Percentiles rank a stretch among this genome's conserved stretches.
Conservation (phyloP, 2,113 vertebrate genomes). For the Chamaea fasciata region DNA sequence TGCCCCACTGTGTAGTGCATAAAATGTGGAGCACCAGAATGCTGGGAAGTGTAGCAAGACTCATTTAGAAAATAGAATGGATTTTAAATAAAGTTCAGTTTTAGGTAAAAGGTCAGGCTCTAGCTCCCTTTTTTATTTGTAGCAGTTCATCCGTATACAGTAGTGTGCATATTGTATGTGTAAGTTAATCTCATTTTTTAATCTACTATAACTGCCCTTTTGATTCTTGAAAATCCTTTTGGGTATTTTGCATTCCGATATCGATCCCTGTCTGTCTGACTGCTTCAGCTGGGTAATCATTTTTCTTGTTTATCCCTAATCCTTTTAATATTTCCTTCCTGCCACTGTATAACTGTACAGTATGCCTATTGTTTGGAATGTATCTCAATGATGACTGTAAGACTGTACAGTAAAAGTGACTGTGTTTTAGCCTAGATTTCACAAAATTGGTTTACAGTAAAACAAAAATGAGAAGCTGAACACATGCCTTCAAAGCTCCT, state of each 20-base stretch:
- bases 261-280: slow-evolving; percentile 65
- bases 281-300: slow-evolving; percentile 66
- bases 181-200: slow-evolving; percentile 62
- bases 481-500: background rate
- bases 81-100: slow-evolving; percentile 17
- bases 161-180: slow-evolving; percentile 1
- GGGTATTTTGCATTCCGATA: slow-evolving; percentile 58
- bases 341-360: slow-evolving; percentile 22
- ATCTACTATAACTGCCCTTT: slow-evolving; percentile 63
- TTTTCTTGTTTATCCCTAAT: slow-evolving; percentile 72
- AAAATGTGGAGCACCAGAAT: background rate
- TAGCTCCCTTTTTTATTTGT: slow-evolving; percentile 31
- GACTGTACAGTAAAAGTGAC: background rate
- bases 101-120: slow-evolving; percentile 4
- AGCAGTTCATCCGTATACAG: slow-evolving; percentile 24
- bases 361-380: slow-evolving; percentile 47
- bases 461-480: background rate
- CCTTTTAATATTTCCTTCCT: slow-evolving; percentile 71
- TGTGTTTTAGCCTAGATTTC: slow-evolving; percentile 3
- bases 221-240: slow-evolving; percentile 61
- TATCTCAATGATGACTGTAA: background rate
- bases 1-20: background rate
- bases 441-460: background rate
- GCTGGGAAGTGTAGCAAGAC: background rate
- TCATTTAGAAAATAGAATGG: background rate